Conservation (phyloP, 2,797 vertebrate genomes). For the Dermochelys coriacea region DNA sequence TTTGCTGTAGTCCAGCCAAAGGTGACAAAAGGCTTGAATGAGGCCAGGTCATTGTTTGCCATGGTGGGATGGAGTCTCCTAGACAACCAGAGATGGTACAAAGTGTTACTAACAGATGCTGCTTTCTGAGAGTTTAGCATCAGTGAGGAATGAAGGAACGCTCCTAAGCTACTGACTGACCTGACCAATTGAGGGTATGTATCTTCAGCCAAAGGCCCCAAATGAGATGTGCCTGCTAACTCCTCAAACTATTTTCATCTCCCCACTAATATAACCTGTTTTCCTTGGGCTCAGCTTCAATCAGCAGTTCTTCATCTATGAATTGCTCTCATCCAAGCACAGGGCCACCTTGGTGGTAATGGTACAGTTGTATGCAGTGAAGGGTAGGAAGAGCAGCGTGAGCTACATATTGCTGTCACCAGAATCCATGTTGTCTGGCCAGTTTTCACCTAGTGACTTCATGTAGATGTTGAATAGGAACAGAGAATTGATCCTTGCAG, state of each 20-base stretch:
- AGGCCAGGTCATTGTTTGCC: background rate
- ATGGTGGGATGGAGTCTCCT: background rate
- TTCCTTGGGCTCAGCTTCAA: background rate
- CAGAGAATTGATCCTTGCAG: no score
- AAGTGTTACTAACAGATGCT: background rate
- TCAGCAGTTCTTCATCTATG: background rate
- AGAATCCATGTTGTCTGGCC: background rate
- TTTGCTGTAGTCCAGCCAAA: background rate
- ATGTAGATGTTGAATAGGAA: background rate
- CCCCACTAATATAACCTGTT: background rate
- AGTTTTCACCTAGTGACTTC: background rate
- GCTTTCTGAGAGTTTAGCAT: background rate
- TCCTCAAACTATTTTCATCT: background rate
- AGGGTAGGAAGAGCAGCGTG: background rate
- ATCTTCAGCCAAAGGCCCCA: background rate
- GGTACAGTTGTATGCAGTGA: no score
- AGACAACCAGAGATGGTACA: background rate
- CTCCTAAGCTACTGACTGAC: background rate
- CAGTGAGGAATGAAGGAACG: background rate
- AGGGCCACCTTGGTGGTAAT: rapidly evolving
- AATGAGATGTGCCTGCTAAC: background rate
- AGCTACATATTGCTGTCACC: background rate
- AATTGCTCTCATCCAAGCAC: rapidly evolving
- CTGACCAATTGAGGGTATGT: background rate
- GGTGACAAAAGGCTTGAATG: background rate